Evolutionary conservation across 2,888 invertebrate genomes (phyloP), one percentile per base, ranked within the genome.

Genomic region (Lithophane leautieri): DNA sequence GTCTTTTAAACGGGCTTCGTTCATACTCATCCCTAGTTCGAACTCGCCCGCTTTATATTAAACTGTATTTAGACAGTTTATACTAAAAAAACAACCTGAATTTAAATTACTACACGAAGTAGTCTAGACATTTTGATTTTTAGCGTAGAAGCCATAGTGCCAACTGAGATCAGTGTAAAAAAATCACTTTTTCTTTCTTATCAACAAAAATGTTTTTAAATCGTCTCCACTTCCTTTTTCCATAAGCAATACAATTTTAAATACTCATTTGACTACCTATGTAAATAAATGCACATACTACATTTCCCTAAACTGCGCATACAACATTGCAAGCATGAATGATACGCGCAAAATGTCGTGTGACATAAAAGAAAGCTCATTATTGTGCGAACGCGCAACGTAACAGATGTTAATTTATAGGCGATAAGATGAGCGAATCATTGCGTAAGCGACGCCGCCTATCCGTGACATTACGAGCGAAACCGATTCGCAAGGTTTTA

Each of bases 331-430:
- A 62, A 44, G 22, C 74, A 78, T 70, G 73, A 79, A 74, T 76
- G 76, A 66, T 28, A 66, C 52, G 52, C 28, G 42, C 60, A 63
- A 73, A 73, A 42, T 73, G 73, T 66, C 73, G 77, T 62, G 63
- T 66, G 76, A 73, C 61, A 77, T 78, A 82, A 84, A 84, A 86
- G 88, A 87, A 87, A 88, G 86, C 78, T 73, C 50, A 80, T 65
- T 73, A 68, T 12, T 19, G 72, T 73, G 70, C 76, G 76, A 79
- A 79, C 63, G 69, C 52, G 72, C 58, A 73, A 82, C 81, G 84
- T 87, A 86, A 88, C 79, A 82, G 76, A 76, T 86, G 86, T 69
- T 81, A 82, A 85, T 87, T 79, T 82, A 82, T 84, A 70, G 54
- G 42, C 76, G 34, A 78, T 77, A 71, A 83, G 87, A 87, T 81